Percentiles rank a stretch among this genome's conserved stretches.
Conservation (phyloP, 2,113 vertebrate species). For the Monopterus albus region DNA sequence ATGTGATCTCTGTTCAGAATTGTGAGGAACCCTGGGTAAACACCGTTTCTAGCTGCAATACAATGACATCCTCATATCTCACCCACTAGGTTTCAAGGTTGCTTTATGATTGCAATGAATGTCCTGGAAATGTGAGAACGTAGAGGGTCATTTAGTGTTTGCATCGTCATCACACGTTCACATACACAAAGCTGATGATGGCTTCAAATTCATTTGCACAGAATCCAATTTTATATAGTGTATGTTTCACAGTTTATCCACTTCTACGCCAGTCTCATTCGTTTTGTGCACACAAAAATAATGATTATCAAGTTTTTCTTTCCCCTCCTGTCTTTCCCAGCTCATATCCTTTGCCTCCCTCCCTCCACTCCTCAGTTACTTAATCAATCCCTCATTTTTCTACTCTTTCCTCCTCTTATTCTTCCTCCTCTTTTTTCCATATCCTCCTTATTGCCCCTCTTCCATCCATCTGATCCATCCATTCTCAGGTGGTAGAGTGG, state of each 20-base stretch:
- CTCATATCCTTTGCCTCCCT: conserved; percentile 18
- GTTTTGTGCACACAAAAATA: conserved; percentile 21
- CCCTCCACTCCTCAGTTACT: conserved; percentile 18
- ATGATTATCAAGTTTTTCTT: conserved; percentile 42
- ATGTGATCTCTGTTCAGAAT: too few relatives aligned
- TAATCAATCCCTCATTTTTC: conserved; percentile 42
- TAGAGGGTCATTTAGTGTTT: conserved; percentile 9
- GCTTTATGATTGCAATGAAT: neutral
- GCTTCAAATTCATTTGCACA: conserved; percentile 30
- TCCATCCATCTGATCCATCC: conserved; percentile 6
- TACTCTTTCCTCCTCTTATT: conserved; percentile 20
- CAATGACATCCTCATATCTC: neutral
- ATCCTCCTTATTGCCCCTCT: conserved; percentile 2
- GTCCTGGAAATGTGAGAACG: conserved; percentile 1
- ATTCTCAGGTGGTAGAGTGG: conserved; percentile 49
- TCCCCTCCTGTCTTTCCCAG: conserved; percentile 24
- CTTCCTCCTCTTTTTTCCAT: neutral
- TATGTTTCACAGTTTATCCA: conserved; percentile 30
- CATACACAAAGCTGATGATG: conserved; percentile 30
- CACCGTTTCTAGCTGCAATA: neutral
- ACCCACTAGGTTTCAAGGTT: neutral
- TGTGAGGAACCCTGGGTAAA: too few relatives aligned
- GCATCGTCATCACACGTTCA: conserved; percentile 8
- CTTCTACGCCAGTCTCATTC: neutral
- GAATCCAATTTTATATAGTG: conserved; percentile 44